Conservation (phyloP, 1,140 invertebrate genomes). For the Apis dorsata region DNA sequence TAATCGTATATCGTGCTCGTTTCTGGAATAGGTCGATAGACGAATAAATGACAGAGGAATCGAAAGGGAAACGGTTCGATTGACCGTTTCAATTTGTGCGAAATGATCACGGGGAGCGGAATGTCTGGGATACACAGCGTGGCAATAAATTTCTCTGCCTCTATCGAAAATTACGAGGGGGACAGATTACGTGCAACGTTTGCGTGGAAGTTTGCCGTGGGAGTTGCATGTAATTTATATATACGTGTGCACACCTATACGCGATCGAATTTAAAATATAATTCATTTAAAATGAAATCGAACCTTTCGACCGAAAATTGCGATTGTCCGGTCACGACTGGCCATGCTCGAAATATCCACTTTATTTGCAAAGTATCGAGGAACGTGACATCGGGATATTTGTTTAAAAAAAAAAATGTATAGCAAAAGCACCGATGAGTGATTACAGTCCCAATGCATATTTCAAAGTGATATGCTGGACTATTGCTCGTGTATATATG, state of each 20-base stretch:
- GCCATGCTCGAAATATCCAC: constrained; percentile 26
- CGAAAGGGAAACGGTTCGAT: constrained; percentile 2
- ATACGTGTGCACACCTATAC: no score
- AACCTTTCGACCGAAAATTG: constrained; percentile 21
- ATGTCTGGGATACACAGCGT: neutral
- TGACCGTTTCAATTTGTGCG: constrained; percentile 35
- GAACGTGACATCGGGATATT: neutral
- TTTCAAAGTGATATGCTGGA: neutral
- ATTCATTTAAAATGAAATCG: constrained; percentile 47
- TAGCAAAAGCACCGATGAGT: constrained; percentile 6
- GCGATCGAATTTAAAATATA: constrained; percentile 30
- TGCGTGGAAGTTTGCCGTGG: neutral
- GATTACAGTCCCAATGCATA: constrained; percentile 34
- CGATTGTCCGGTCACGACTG: constrained; percentile 4
- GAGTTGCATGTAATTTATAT: constrained; percentile 21
- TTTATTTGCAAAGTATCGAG: constrained; percentile 36
- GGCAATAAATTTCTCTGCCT: constrained; percentile 26
- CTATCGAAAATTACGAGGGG: constrained; percentile 28
- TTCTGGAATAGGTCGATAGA: neutral
- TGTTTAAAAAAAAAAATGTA: constrained; percentile 22
- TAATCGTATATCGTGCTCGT: neutral
- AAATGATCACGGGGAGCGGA: constrained; percentile 4
- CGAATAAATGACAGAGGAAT: constrained; percentile 1
- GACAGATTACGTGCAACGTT: neutral
- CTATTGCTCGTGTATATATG: neutral